Conservation (phyloP, 2,113 vertebrate species). For the Anas platyrhynchos region DNA sequence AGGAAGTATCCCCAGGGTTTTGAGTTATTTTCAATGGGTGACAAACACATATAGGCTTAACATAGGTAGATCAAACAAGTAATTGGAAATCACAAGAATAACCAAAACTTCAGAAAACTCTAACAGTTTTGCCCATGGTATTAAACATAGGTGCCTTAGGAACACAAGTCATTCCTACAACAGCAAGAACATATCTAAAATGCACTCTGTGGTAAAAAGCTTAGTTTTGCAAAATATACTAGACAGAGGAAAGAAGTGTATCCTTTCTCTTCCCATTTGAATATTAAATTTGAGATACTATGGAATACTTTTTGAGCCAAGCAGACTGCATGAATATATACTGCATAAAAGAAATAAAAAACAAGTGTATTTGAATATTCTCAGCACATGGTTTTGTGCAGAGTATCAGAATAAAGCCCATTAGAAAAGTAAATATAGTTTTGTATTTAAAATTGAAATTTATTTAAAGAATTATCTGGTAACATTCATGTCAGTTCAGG, state of each 20-base stretch:
- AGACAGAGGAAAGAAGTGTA: neutral
- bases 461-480: neutral
- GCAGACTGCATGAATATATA: neutral
- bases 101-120: neutral
- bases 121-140: neutral
- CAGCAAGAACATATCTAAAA: neutral
- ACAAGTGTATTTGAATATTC: neutral
- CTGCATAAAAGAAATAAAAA: neutral
- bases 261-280: neutral
- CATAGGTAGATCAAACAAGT: neutral
- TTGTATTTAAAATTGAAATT: neutral
- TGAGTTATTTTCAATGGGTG: neutral
- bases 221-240: fast-evolving
- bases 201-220: neutral
- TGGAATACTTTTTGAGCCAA: neutral
- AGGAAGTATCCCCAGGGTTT: neutral
- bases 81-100: neutral
- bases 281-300: neutral
- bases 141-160: neutral
- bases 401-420: neutral
- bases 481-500: neutral
- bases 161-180: neutral
- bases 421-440: neutral
- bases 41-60: neutral
- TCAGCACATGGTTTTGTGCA: neutral